Evolutionary conservation across 2,113 vertebrate genomes (phyloP), one percentile per base, ranked within the genome.

Genomic region (Haliaeetus leucogaster): DNA sequence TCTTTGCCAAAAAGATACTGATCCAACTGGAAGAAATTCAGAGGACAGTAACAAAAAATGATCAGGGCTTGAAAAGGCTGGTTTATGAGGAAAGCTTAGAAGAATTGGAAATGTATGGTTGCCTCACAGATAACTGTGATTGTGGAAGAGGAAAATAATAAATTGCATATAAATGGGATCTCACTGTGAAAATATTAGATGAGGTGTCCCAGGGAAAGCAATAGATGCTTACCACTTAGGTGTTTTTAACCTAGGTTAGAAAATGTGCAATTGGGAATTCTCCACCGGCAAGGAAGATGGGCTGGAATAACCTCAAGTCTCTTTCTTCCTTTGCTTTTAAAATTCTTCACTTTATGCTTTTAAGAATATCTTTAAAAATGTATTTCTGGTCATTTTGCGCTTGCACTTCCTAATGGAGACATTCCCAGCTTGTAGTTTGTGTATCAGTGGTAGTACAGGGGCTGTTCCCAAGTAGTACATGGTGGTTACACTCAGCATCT

Each of bases 21-120:
- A 76, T 91, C 40, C 61, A 95, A 16, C 56, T 89, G 83, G 81
- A 87, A 82, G 48, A 79, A 89, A 68, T 87, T 89, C 25, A n/a
- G 73, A 72, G 36, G 34, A 42, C 20, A 52, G 27, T 61, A 79
- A 79, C 29, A 76, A 63, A 72, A 74, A 50, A n/a, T 47, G 9
- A 50, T 71, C 13, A 30, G 59, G n/a, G 32, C n/a, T 90, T 89
- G 55, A 81, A 53, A 12, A 53, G 7, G 15, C 62, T 67, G 23
- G 48, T 86, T 68, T 65, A 23, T 72, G 86, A 76, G 65, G 52
- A 53, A 89, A 82, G 32, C 47, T 45, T n/a, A 42, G 43, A 91
- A 82, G 72, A 76, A 48, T 43, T 93, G 65, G 30, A 52, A 52
- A 14, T 53, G 8, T 40, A 9, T 88, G 14, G 20, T 67, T 96